Conservation (phyloP, 53 echinoderm and acorn worm genomes). For the Stichopus horrens region DNA sequence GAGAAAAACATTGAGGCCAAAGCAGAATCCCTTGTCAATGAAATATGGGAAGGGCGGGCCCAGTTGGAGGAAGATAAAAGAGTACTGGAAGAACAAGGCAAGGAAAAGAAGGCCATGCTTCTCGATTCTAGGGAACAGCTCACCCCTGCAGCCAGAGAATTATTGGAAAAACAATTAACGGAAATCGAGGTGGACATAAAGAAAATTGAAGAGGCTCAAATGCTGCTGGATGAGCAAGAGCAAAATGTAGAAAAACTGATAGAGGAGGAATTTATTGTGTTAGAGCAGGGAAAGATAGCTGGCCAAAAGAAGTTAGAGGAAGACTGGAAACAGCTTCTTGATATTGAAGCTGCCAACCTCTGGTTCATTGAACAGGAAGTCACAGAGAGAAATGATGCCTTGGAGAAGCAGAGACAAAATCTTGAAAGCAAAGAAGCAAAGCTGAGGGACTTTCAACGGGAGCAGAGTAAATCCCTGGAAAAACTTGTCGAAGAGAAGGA, state of each 20-base stretch:
- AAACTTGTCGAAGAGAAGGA: constrained; percentile 37
- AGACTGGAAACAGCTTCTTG: constrained; percentile 68
- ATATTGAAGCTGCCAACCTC: constrained; percentile 82
- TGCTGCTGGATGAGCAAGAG: constrained; percentile 64
- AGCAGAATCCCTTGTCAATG: constrained; percentile 71
- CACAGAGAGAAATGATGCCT: constrained; percentile 58
- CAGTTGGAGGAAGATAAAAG: constrained; percentile 63
- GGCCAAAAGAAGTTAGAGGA: constrained; percentile 59
- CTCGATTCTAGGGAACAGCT: constrained; percentile 41
- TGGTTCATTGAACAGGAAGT: constrained; percentile 82
- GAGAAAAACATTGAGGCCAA: constrained; percentile 82
- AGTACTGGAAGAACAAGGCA: constrained; percentile 52
- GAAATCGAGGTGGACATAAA: constrained; percentile 59
- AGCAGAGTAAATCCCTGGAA: constrained; percentile 54
- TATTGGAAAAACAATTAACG: constrained; percentile 55
- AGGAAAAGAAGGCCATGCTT: constrained; percentile 38
- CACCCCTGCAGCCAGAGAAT: constrained; percentile 44
- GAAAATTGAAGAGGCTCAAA: constrained; percentile 56
- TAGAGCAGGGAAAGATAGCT: constrained; percentile 67
- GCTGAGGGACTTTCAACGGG: constrained; percentile 66
- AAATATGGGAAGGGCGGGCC: constrained; percentile 78
- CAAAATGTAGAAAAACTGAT: constrained; percentile 76
- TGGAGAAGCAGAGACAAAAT: constrained; percentile 68
- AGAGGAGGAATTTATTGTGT: constrained; percentile 73
- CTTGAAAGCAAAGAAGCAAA: constrained; percentile 59